Evolutionary conservation across 2,797 vertebrate species (phyloP).

Genomic region (Esox masquinongy): DNA sequence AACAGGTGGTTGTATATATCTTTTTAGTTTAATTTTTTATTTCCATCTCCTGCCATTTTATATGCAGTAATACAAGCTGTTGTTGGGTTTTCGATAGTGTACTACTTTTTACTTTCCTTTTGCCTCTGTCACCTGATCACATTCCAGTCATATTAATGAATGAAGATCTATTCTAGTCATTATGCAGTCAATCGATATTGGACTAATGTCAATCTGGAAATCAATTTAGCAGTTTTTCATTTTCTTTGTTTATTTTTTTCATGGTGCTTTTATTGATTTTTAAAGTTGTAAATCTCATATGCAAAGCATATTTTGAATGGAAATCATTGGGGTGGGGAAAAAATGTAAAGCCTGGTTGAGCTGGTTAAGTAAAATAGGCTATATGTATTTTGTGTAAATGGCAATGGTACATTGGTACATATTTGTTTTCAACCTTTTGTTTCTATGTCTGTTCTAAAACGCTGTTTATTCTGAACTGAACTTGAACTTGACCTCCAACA

Average conservation of each 20-base stretch:
- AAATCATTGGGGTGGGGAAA: not conserved
- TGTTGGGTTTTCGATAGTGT: slow-evolving; percentile 96
- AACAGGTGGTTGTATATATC: slow-evolving; percentile 97
- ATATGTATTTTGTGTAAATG: slow-evolving; percentile 83
- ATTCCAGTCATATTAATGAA: slow-evolving; percentile 91
- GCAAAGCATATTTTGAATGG: slow-evolving; percentile 89
- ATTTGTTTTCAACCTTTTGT: slow-evolving; percentile 84
- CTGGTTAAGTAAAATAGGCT: slow-evolving; percentile 71
- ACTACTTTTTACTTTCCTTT: slow-evolving; percentile 87
- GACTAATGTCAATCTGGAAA: slow-evolving; percentile 64
- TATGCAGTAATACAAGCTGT: slow-evolving; percentile 98
- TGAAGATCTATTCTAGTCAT: slow-evolving; percentile 76
- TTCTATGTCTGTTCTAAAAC: slow-evolving; percentile 93
- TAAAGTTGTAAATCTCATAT: slow-evolving; percentile 89
- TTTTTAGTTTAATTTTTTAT: slow-evolving; percentile 81
- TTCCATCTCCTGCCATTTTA: slow-evolving; percentile 96
- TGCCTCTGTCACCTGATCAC: slow-evolving; percentile 85
- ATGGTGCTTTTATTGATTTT: slow-evolving; percentile 95
- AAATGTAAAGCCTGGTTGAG: slow-evolving; percentile 81
- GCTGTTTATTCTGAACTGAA: slow-evolving; percentile 96
- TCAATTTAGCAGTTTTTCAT: slow-evolving; percentile 56
- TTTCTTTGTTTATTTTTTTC: slow-evolving; percentile 84
- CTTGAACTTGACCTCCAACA: slow-evolving; percentile 92
- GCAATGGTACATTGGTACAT: slow-evolving; percentile 85
- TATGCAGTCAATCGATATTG: slow-evolving; percentile 88